Base-by-base conservation (phyloP, 2,888 invertebrate species). In the Xestia rhomboidea region DNA sequence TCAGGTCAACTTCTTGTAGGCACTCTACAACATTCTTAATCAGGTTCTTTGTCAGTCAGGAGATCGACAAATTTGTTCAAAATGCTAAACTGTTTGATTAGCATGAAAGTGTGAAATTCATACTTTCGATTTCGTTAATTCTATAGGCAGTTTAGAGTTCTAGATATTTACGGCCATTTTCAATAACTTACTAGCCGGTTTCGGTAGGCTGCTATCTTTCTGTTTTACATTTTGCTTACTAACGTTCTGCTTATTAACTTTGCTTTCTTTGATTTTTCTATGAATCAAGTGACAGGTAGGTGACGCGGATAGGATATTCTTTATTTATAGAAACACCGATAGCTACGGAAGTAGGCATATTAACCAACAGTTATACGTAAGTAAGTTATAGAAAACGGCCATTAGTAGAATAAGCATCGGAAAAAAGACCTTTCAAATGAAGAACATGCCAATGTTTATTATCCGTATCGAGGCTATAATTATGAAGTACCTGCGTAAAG, bases 401-500 rank as follows among this genome's bases (percentile, higher is more conserved):
- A 34, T 18, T 18, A 46, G 18, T 46, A 46, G 21, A 21, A 7
- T 21, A 21, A 49, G 7, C 21, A 7, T 49, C 46, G 18, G 18
- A 49, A 49, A 67, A 49, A 67, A n/a, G 51, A 27, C 11, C 1
- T 15, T 18, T 30, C 13, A 3, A 34, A 34, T 34, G 2, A 34
- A 34, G 34, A 34, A 34, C 4, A 4, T 34, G n/a, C 2, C 2
- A 54, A 69, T 41, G 54, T 77, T 73, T 15, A 30, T 15, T 11
- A 67, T 34, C 76, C 34, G 70, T 68, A 54, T 34, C 3, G 1
- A 24, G 15, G 51, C 34, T 64, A 62, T 64, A 69, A 30, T 76
- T 70, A 57, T 72, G 62, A 51, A 84, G 41, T 74, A 71, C 68
- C 60, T 77, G 73, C 64, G 34, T 73, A 71, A 83, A 76, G 57